Evolutionary conservation across 2,113 vertebrate genomes (phyloP).

Genomic region (Parotia lawesii): DNA sequence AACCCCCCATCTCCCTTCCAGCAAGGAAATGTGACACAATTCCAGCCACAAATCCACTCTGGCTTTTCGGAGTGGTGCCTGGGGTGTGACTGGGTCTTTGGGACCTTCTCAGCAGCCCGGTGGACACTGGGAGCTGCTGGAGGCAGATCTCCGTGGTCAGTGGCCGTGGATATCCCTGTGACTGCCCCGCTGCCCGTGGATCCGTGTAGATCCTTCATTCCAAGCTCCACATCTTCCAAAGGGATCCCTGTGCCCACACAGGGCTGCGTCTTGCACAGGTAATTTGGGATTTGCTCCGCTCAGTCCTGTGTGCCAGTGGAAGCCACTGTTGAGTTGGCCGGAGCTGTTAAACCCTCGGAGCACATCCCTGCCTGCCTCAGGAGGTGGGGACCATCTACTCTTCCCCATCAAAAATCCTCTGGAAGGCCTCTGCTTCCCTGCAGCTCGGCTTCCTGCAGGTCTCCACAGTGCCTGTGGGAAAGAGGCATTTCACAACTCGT

Average conservation of each 20-base stretch:
- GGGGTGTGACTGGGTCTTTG: rapidly evolving
- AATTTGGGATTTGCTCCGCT: rapidly evolving
- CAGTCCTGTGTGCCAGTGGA: not conserved
- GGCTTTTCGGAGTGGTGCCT: rapidly evolving
- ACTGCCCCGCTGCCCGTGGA: not conserved
- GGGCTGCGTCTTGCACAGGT: not conserved
- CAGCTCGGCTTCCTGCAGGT: not conserved
- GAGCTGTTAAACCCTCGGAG: not conserved
- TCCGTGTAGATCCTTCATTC: rapidly evolving
- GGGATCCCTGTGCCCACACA: not conserved
- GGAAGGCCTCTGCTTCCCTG: not conserved
- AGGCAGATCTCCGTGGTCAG: not conserved
- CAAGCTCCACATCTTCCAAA: not conserved
- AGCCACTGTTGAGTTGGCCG: not conserved
- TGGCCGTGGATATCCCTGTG: rapidly evolving
- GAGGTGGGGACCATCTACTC: not conserved
- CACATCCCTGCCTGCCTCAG: not conserved
- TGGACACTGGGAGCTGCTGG: not conserved
- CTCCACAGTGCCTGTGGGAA: not conserved
- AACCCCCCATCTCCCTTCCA: not conserved
- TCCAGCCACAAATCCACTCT: not conserved
- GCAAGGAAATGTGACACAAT: not conserved
- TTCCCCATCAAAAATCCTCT: not conserved
- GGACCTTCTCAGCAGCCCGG: not conserved
- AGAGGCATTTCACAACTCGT: not conserved